Evolutionary conservation across 2,888 invertebrate species (phyloP), one percentile per base, ranked within the genome.

Genomic region (Napeogenes inachia): DNA sequence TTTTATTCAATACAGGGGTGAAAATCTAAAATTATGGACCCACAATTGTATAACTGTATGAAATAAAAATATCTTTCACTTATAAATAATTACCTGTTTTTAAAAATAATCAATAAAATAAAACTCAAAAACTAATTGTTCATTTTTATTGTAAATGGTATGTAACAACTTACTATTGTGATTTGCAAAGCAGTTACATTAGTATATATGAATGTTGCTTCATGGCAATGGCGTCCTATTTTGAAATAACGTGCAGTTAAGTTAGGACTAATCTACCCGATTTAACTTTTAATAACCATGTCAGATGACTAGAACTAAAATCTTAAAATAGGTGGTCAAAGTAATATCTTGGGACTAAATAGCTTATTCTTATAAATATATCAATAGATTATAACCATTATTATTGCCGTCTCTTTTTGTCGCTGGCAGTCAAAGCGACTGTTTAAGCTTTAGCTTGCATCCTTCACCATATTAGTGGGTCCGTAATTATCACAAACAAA

Each of bases 351-450:
- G 50, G 21, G 50, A 50, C 50, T 50, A 30, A 30, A 50, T 12
- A 50, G 50, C 50, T 50, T 61, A 56, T 47, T 45, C 56, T 61
- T 61, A 61, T 55, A 55, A 55, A 33, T 33, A 38, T 45, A 56
- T 60, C 32, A 56, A 56, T 47, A 50, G 30, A 54, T 54, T 61
- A 38, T 56, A 60, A 35, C 57, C 55, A 5, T 47, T 59, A 58
- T 65, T 65, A 65, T 62, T 65, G 62, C 65, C 46, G 62, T 60
- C 50, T 61, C 57, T 59, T 57, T 53, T 57, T 65, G 59, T 54
- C 56, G 46, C 56, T 59, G 59, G 38, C 42, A 59, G 35, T 35
- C 54, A 60, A 21, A 21, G 54, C 55, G 59, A 60, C 59, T 32
- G 42, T 38, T 53, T 50, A 57, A 56, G 42, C 58, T 47, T 35